Conservation (phyloP, 1,140 invertebrate genomes). For the Heliconius congener region DNA sequence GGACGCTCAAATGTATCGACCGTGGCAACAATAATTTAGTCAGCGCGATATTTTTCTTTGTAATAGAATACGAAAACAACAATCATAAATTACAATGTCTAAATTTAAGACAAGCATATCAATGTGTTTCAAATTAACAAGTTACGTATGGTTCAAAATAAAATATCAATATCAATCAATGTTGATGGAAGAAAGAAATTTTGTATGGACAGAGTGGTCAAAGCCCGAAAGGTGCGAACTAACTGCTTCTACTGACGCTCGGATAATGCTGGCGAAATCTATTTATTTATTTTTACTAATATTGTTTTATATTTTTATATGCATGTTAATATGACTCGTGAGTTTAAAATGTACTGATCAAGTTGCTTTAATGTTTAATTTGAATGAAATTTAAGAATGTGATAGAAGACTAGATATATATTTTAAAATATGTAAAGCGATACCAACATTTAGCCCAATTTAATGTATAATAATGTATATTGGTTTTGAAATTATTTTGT, state of each 20-base stretch:
- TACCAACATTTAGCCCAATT: not conserved
- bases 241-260: conserved; percentile 31
- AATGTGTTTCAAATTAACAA: conserved; percentile 55
- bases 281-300: not conserved
- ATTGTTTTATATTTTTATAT: not conserved
- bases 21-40: not conserved
- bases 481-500: not conserved
- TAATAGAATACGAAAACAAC: conserved; percentile 53
- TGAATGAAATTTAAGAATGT: not conserved
- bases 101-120: conserved; percentile 71
- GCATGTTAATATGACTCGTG: not conserved
- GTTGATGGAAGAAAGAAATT: conserved; percentile 67
- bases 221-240: conserved; percentile 74
- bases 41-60: conserved; percentile 62
- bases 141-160: conserved; percentile 44
- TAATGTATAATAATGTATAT: not conserved
- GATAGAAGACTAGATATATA: not conserved
- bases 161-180: conserved; percentile 61
- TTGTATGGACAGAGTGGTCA: conserved; percentile 68
- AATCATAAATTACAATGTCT: conserved; percentile 52
- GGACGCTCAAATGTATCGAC: not conserved
- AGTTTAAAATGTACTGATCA: not conserved
- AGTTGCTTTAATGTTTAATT: not conserved
- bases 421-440: not conserved
- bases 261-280: not conserved